Evolutionary conservation across 2,888 invertebrate species (phyloP).

Genomic region (Archips crataeganus): DNA sequence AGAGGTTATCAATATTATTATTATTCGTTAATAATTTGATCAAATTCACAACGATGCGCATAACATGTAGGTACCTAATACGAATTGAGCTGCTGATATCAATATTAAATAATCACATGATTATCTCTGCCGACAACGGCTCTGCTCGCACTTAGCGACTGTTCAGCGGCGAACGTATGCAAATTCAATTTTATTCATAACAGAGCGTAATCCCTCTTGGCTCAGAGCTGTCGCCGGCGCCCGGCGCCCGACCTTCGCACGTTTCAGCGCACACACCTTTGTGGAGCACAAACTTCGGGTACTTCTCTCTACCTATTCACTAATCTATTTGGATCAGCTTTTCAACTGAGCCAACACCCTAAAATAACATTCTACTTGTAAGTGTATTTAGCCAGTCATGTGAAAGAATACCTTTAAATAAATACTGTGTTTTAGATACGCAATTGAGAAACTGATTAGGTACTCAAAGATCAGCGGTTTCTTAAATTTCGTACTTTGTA

Average conservation of each 20-base stretch:
- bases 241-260: constrained; percentile 6
- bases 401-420: constrained; percentile 4
- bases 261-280: constrained; percentile 16
- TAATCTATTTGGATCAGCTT: constrained; percentile 12
- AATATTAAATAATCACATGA: not conserved
- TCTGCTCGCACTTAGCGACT: constrained; percentile 26
- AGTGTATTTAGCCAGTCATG: constrained; percentile 1
- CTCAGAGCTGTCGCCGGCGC: constrained; percentile 23
- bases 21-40: too few relatives aligned
- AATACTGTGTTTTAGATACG: not conserved
- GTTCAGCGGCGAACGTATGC: constrained; percentile 34
- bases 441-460: constrained; percentile 10
- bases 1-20: too few relatives aligned
- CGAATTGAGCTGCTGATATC: not conserved
- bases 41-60: too few relatives aligned
- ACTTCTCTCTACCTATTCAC: constrained; percentile 8
- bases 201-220: constrained; percentile 36
- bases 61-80: too few relatives aligned
- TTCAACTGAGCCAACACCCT: constrained; percentile 8
- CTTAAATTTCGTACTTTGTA: constrained; percentile 16
- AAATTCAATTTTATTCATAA: constrained; percentile 40
- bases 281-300: constrained; percentile 8
- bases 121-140: constrained; percentile 1
- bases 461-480: constrained; percentile 18
- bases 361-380: constrained; percentile 1